Conservation (phyloP, 2,797 vertebrate species). For the Pristis pectinata region DNA sequence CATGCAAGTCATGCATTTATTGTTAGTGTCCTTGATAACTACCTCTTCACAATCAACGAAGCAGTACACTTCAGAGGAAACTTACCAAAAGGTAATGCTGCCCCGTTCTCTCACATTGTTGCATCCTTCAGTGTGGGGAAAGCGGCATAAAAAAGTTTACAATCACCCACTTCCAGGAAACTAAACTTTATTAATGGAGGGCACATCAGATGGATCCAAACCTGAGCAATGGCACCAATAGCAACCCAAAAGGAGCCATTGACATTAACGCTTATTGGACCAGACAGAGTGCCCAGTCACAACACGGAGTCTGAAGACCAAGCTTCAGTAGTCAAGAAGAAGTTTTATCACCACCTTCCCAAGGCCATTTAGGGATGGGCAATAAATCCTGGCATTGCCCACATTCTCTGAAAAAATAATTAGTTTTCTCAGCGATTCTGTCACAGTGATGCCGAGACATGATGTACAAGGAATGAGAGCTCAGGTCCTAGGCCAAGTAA, state of each 20-base stretch:
- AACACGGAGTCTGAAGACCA: neutral
- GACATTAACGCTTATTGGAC: neutral
- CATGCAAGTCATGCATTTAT: neutral
- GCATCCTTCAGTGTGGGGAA: too few relatives aligned
- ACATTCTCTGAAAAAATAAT: too few relatives aligned
- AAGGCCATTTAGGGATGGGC: too few relatives aligned
- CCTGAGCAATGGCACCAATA: neutral
- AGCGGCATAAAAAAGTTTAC: neutral
- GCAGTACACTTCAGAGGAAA: neutral
- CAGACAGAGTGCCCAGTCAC: neutral
- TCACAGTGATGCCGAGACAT: neutral
- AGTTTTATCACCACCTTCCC: too few relatives aligned
- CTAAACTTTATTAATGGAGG: neutral
- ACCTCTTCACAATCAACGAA: neutral
- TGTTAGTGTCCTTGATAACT: neutral
- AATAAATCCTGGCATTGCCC: too few relatives aligned
- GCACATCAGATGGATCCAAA: neutral
- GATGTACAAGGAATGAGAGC: neutral
- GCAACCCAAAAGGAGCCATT: neutral
- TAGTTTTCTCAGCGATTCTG: neutral
- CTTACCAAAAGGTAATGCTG: neutral
- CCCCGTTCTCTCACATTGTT: neutral
- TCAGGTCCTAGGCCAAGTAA: neutral
- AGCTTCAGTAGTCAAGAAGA: too few relatives aligned
- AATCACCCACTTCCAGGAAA: neutral